Conservation (phyloP, 2,113 vertebrate genomes). For the Piprites chloris region DNA sequence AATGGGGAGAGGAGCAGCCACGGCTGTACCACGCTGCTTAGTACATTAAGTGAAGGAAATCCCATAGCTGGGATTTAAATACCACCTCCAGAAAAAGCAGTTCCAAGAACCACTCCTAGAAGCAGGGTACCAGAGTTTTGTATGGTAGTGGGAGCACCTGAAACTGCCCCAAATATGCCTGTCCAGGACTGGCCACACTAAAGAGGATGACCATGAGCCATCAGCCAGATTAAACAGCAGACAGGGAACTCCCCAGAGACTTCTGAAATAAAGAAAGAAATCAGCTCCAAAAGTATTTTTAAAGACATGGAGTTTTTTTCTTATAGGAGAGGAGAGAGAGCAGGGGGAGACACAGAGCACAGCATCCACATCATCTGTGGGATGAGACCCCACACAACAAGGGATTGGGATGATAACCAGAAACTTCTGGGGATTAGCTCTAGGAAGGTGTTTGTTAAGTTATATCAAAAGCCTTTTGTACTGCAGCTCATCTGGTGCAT, state of each 20-base stretch:
- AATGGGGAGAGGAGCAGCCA: neutral
- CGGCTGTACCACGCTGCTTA: neutral
- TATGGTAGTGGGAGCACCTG: fast-evolving
- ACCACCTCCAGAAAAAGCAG: neutral
- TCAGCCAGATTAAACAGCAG: neutral
- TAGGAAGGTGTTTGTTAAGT: neutral
- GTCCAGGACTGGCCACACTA: neutral
- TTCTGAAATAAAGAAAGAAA: neutral
- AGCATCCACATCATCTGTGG: neutral
- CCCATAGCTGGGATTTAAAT: neutral
- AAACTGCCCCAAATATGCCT: neutral
- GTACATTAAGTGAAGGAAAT: neutral
- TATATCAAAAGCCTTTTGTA: neutral
- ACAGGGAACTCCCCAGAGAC: neutral
- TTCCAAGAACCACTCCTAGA: neutral
- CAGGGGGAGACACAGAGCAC: neutral
- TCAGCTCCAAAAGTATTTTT: neutral
- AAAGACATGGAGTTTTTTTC: neutral
- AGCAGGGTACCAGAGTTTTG: neutral
- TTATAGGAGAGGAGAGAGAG: neutral
- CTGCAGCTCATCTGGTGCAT: neutral
- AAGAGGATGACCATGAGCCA: neutral
- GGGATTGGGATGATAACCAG: neutral
- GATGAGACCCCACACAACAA: neutral
- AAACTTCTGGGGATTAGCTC: neutral